Conservation (phyloP, 1,140 invertebrate species). For the Hyposmocoma kahamanoa region DNA sequence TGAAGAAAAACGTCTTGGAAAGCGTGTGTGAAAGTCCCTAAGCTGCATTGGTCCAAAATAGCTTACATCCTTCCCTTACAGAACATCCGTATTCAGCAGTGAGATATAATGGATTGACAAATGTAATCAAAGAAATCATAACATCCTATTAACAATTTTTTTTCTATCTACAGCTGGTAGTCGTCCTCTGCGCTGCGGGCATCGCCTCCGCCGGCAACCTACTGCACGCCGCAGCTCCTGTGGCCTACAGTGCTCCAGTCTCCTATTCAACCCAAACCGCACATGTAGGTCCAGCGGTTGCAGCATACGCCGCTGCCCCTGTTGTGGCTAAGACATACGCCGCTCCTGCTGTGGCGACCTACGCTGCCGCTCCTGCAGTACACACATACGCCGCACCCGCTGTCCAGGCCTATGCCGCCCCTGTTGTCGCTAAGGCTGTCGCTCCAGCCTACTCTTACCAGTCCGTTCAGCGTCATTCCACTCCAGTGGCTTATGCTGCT, state of each 20-base stretch:
- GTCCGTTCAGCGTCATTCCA: not conserved
- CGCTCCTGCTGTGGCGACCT: slow-evolving; percentile 2
- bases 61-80: too few relatives aligned
- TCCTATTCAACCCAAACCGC: slow-evolving; percentile 4
- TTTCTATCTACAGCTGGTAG: slow-evolving; percentile 34
- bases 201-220: slow-evolving; percentile 50
- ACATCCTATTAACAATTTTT: too few relatives aligned
- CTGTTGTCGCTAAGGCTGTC: slow-evolving; percentile 13
- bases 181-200: slow-evolving; percentile 47
- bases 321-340: slow-evolving; percentile 15
- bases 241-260: slow-evolving; percentile 23
- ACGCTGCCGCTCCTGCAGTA: slow-evolving; percentile 9
- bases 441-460: slow-evolving; percentile 5
- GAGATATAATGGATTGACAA: too few relatives aligned
- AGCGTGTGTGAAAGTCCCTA: too few relatives aligned
- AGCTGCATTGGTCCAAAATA: too few relatives aligned
- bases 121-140: too few relatives aligned
- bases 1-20: too few relatives aligned
- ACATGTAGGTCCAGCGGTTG: slow-evolving; percentile 10
- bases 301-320: slow-evolving; percentile 22
- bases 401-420: slow-evolving; percentile 22
- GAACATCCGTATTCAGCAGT: too few relatives aligned
- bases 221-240: slow-evolving; percentile 32
- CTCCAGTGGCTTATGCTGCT: slow-evolving; percentile 5
- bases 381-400: slow-evolving; percentile 12